phyloP scores from a whole-genome alignment of 1,140 invertebrate species.

The Diorhabda carinulata region DNA sequence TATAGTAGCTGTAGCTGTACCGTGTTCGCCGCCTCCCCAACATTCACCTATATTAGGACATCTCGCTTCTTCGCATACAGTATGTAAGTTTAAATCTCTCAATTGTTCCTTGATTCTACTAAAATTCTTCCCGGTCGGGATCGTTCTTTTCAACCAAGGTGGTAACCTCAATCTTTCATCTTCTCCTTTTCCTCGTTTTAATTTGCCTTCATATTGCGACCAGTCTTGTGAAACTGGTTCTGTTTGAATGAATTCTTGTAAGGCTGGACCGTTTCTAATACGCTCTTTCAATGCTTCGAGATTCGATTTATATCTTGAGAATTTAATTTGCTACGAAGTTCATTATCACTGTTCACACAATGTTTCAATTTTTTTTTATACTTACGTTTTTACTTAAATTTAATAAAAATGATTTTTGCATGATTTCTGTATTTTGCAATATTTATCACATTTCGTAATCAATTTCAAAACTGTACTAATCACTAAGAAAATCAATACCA shows the following conservation, averaged over 20 bases:
- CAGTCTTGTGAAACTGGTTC: conserved; percentile 56
- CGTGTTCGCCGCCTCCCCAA: conserved; percentile 92
- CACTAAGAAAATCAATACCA: too few relatives aligned
- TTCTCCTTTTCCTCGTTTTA: conserved; percentile 81
- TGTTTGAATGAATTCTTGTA: conserved; percentile 60
- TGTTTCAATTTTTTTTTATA: background rate
- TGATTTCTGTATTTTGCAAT: background rate
- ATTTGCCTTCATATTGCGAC: conserved; percentile 72
- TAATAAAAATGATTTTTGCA: background rate
- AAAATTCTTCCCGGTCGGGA: conserved; percentile 86
- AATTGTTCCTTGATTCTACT: conserved; percentile 83
- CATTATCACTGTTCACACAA: background rate
- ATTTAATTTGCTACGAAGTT: background rate
- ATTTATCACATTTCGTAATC: too few relatives aligned
- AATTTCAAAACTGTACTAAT: too few relatives aligned
- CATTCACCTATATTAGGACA: conserved; percentile 99
- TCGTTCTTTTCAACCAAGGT: conserved; percentile 95
- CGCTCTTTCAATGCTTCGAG: conserved; percentile 52
- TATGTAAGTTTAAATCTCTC: conserved; percentile 84
- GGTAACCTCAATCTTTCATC: conserved; percentile 80
- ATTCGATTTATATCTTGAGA: conserved; percentile 33
- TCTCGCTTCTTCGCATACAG: conserved; percentile 97
- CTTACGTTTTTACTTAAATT: conserved; percentile 3
- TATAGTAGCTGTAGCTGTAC: conserved; percentile 84
- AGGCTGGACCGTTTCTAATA: conserved; percentile 57